Conservation (phyloP, 2,113 vertebrate genomes). For the Brienomyrus longianalis region DNA sequence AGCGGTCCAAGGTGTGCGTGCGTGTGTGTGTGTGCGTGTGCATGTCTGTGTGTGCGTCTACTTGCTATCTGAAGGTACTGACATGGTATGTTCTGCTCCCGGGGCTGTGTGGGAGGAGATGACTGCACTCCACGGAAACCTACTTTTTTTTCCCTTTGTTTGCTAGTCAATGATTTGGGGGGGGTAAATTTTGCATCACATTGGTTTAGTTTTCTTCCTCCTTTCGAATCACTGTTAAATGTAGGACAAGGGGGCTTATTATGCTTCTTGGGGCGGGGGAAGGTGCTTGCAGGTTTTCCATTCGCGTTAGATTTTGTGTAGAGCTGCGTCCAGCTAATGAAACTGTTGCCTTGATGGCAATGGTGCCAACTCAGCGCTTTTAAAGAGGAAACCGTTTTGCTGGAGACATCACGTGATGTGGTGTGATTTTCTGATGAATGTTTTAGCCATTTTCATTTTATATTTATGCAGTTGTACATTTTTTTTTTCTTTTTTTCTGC, state of each 20-base stretch:
- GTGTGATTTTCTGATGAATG: slow-evolving; percentile 96
- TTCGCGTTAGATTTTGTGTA: slow-evolving; percentile 41
- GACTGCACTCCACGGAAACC: slow-evolving; percentile 77
- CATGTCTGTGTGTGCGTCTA: slow-evolving; percentile 54
- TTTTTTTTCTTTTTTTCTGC: slow-evolving; percentile 72
- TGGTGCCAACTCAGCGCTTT: slow-evolving; percentile 68
- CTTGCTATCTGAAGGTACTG: slow-evolving; percentile 82
- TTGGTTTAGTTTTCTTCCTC: slow-evolving; percentile 35
- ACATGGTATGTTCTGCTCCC: slow-evolving; percentile 75
- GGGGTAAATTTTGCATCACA: slow-evolving; percentile 48
- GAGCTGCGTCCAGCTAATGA: slow-evolving; percentile 64
- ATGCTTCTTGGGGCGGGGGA: slow-evolving; percentile 32
- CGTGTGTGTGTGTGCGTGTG: slow-evolving; percentile 26
- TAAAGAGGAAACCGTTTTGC: slow-evolving; percentile 58
- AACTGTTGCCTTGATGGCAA: slow-evolving; percentile 61
- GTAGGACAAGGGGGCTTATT: slow-evolving; percentile 56
- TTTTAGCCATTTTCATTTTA: slow-evolving; percentile 99
- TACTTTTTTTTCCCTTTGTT: slow-evolving; percentile 41
- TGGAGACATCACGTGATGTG: slow-evolving; percentile 83
- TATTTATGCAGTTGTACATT: slow-evolving; percentile 99
- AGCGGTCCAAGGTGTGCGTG: slow-evolving; percentile 88
- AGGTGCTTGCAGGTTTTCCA: slow-evolving; percentile 49
- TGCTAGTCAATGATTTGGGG: slow-evolving; percentile 44
- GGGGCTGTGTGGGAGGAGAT: slow-evolving; percentile 58
- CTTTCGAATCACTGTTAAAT: slow-evolving; percentile 52